A percentile compares a stretch with the other conserved stretches of the same genome.
phyloP scores from a whole-genome alignment of 2,113 vertebrate genomes.

The Cololabis saira region DNA sequence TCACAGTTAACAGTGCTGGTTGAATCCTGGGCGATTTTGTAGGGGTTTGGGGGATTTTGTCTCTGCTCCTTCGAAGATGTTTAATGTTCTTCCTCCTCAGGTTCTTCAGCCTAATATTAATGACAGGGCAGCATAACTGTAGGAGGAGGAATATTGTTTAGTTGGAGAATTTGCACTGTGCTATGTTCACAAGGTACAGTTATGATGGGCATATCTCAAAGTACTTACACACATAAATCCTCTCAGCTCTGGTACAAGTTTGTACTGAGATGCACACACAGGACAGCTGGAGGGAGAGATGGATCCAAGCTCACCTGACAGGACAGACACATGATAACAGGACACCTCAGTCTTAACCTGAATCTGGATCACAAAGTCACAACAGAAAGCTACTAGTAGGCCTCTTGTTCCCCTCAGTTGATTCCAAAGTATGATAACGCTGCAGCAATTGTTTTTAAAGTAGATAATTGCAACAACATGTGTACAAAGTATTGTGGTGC shows the following conservation, averaged over 20 bases:
- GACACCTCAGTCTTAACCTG: background rate
- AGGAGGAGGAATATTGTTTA: background rate
- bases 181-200: background rate
- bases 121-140: slow-evolving; percentile 55
- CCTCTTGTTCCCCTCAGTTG: too few species aligned
- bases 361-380: background rate
- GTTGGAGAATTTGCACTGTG: too few species aligned
- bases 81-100: slow-evolving; percentile 33
- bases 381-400: too few species aligned
- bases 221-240: slow-evolving; percentile 74
- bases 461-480: too few species aligned
- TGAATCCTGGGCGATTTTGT: slow-evolving; percentile 1
- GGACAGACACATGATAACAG: background rate
- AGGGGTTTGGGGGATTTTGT: background rate
- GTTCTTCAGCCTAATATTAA: slow-evolving; percentile 45
- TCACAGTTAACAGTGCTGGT: slow-evolving; percentile 16
- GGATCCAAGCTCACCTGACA: slow-evolving; percentile 37
- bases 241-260: slow-evolving; percentile 50
- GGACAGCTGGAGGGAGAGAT: slow-evolving; percentile 41
- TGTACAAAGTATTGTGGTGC: too few species aligned
- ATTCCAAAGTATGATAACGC: too few species aligned
- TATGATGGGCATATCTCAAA: background rate
- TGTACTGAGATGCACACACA: slow-evolving; percentile 46
- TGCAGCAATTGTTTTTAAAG: too few species aligned
- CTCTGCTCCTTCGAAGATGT: background rate